These are phyloP conservation scores for Torymus tubicola DNA, from an alignment of 2,888 invertebrate species.

Conservation along the genomic window DNA sequence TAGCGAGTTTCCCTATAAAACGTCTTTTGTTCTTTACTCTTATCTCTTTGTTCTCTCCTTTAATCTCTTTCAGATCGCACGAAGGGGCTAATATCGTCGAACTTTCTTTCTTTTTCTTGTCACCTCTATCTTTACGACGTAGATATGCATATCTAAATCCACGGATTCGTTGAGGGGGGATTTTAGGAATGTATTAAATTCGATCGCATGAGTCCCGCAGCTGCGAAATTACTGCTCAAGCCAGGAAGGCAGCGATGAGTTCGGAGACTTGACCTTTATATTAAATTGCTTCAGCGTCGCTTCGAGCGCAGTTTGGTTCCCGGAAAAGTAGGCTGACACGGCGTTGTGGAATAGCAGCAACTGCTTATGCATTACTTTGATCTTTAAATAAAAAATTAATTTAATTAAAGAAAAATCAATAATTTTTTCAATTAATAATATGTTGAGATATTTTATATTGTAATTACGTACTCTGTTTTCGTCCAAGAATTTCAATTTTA, in stretches of 20 bases:
- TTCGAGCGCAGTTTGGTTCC: slow-evolving; percentile 95
- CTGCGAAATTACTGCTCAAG: slow-evolving; percentile 81
- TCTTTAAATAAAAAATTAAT: slow-evolving; percentile 78
- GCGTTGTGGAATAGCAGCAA: slow-evolving; percentile 97
- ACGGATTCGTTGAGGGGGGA: slow-evolving; percentile 37
- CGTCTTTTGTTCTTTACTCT: slow-evolving; percentile 31
- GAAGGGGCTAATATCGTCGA: slow-evolving; percentile 21
- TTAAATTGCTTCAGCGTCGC: slow-evolving; percentile 96
- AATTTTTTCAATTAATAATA: not conserved
- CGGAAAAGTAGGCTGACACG: slow-evolving; percentile 97
- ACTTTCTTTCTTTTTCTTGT: slow-evolving; percentile 16
- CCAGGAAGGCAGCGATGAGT: slow-evolving; percentile 88
- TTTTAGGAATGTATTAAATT: slow-evolving; percentile 50
- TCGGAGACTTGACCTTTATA: slow-evolving; percentile 91
- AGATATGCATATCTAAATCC: slow-evolving; percentile 54
- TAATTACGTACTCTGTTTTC: slow-evolving; percentile 90
- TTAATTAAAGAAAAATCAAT: not conserved
- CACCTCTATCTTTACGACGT: slow-evolving; percentile 27
- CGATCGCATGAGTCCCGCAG: not conserved
- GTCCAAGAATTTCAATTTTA: slow-evolving; percentile 97
- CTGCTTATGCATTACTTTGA: slow-evolving; percentile 99
- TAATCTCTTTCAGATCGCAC: slow-evolving; percentile 1
- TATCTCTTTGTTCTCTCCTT: slow-evolving; percentile 12
- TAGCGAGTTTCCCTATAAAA: slow-evolving; percentile 56
- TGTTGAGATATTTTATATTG: too few species aligned